Base-by-base conservation (phyloP, 2,113 vertebrate species). In the Onychostoma macrolepis region DNA sequence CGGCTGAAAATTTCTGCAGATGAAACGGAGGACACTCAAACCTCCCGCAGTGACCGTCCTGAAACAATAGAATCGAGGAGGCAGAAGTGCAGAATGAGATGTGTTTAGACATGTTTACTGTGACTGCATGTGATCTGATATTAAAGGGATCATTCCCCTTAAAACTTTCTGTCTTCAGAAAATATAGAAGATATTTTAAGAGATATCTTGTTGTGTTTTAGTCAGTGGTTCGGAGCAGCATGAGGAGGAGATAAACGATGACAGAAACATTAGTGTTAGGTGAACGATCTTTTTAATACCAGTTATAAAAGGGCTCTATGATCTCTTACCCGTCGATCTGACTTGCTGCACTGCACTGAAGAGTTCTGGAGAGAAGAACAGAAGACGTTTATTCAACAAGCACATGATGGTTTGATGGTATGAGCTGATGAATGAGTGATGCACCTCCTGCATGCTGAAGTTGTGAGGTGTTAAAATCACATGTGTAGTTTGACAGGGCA, bases 391-490 rank as follows among this genome's bases (percentile, higher is more conserved):
- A 65, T 24, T 38, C 26, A 69, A 21, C 36, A 71, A 43, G 4
- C 48, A 24, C 19, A 24, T 21, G 78, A 58, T 36, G 30, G 30
- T 19, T 10, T 58, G 50, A 38, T 38, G 53, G 19, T 21, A 72
- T 72, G 33, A 72, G 17, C 17, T 80, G 53, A 80, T 36, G 53
- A 61, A 36, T 1, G 24, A 43, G 26, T 56, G 77, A 86, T 2
- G 24, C 21, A 88, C 88, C 88, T 92, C 58, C 0, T 21, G 67
- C 65, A 94, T 84, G 83, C 92, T 88, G 90, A 94, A 93, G 83
- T 36, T n/a, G 30, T 92, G 30, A 4, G 2, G 1, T 4, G 4
- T 71, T 38, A 84, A 38, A 4, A 2, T 72, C 82, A 74, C 30
- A 5, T 38, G 28, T 56, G 86, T 69, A 53, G 92, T 89, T 88